phyloP scores from a whole-genome alignment of 1,140 invertebrate species.

The Lasaia peninsularis region DNA sequence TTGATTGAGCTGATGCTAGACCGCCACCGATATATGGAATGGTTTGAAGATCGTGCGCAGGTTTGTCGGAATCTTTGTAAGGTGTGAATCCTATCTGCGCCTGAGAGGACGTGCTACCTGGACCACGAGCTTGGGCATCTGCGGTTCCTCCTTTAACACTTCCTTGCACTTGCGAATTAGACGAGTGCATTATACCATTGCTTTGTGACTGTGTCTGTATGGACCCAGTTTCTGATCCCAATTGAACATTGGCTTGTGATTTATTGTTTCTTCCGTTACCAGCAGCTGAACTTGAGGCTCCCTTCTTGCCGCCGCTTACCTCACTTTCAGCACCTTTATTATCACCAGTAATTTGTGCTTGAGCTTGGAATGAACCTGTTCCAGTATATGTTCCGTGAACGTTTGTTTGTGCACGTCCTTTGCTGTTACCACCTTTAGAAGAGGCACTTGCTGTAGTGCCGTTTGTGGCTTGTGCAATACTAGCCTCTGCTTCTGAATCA shows the following conservation, averaged over 20 bases:
- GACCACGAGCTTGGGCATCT: slow-evolving; percentile 89
- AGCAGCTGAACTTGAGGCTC: slow-evolving; percentile 85
- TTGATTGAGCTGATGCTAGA: slow-evolving; percentile 86
- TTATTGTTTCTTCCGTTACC: slow-evolving; percentile 84
- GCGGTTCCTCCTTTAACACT: slow-evolving; percentile 88
- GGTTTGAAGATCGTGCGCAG: slow-evolving; percentile 55
- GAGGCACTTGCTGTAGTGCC: slow-evolving; percentile 86
- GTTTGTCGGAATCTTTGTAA: slow-evolving; percentile 78
- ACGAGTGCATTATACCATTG: slow-evolving; percentile 84
- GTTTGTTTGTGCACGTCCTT: slow-evolving; percentile 86
- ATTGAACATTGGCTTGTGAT: slow-evolving; percentile 86
- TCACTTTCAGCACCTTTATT: slow-evolving; percentile 84
- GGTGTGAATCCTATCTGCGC: slow-evolving; percentile 91
- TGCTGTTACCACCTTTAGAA: slow-evolving; percentile 84
- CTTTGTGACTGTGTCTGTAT: slow-evolving; percentile 86
- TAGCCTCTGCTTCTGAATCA: slow-evolving; percentile 86
- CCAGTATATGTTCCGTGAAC: slow-evolving; percentile 87
- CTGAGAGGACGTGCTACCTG: slow-evolving; percentile 89
- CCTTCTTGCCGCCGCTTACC: slow-evolving; percentile 85
- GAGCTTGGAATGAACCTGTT: slow-evolving; percentile 87
- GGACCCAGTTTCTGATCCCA: slow-evolving; percentile 84
- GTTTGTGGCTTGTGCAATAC: slow-evolving; percentile 81
- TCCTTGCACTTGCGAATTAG: slow-evolving; percentile 86
- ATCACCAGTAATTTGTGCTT: slow-evolving; percentile 86
- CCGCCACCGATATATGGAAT: slow-evolving; percentile 85